These are phyloP conservation scores for human (Homo sapiens) DNA, from an alignment of 2,113 vertebrate species.

Conservation along the genomic window DNA sequence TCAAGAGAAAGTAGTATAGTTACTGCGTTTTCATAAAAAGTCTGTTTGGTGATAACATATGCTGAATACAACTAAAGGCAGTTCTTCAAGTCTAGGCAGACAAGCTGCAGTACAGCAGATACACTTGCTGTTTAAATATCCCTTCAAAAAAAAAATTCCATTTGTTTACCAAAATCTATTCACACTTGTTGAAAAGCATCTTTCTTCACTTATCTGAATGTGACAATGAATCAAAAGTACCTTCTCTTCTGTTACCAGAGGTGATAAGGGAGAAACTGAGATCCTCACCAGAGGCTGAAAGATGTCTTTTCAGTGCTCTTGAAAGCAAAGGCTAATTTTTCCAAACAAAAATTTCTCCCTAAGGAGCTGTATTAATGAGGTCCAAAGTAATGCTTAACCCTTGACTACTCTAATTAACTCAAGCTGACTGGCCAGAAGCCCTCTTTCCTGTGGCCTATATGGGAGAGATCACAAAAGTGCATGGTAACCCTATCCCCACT, in stretches of 20 bases:
- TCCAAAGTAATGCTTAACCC: constrained; percentile 51
- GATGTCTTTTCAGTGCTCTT: constrained; percentile 31
- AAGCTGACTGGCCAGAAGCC: constrained; percentile 39
- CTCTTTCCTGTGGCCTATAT: constrained; percentile 34
- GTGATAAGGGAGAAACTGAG: constrained; percentile 80
- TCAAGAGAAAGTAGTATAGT: background rate
- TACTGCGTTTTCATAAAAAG: background rate
- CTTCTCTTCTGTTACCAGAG: constrained; percentile 70
- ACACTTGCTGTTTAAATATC: constrained; percentile 31
- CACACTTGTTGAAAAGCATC: constrained; percentile 66
- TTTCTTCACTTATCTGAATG: constrained; percentile 74
- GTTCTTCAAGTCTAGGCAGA: constrained; percentile 24
- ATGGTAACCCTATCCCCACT: background rate
- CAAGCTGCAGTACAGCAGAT: background rate
- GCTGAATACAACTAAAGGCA: background rate
- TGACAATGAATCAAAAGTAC: constrained; percentile 77
- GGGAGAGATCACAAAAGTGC: background rate
- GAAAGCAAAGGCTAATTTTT: constrained; percentile 74
- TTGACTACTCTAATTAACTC: constrained; percentile 66
- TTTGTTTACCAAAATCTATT: constrained; percentile 78
- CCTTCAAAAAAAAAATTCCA: background rate
- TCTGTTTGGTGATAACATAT: background rate
- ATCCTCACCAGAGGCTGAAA: constrained; percentile 50
- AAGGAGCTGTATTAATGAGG: constrained; percentile 66
- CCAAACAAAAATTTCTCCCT: constrained; percentile 34